phyloP scores from a whole-genome alignment of 2,113 vertebrate genomes.

The Motacilla tschutschensis region DNA sequence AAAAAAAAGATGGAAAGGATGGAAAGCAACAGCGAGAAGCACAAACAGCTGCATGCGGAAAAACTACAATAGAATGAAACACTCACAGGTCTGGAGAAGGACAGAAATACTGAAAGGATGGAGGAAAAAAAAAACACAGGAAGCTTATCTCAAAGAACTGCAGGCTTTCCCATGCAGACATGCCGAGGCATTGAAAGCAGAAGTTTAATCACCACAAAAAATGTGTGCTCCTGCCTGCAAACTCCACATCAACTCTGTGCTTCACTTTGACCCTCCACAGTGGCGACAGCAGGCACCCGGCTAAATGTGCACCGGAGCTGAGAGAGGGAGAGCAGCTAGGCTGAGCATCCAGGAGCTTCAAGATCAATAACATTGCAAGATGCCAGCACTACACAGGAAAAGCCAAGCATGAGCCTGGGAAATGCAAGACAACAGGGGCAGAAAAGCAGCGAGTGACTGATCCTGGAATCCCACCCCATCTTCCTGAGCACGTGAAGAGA shows the following conservation, averaged over 20 bases:
- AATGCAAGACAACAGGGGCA: neutral
- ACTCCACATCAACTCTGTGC: neutral
- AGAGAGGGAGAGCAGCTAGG: neutral
- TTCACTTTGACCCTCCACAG: neutral
- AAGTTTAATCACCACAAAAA: neutral
- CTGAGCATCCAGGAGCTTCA: neutral
- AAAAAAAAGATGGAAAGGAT: neutral
- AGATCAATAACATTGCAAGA: neutral
- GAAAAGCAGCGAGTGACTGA: neutral
- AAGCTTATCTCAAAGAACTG: neutral
- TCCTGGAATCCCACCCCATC: neutral
- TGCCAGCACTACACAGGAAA: neutral
- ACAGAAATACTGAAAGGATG: neutral
- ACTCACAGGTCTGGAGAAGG: neutral
- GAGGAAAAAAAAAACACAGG: neutral
- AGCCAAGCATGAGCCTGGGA: neutral
- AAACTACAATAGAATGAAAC: neutral
- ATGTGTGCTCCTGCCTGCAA: neutral
- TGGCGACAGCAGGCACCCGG: neutral
- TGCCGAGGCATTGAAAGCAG: neutral
- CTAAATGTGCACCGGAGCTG: fast-evolving
- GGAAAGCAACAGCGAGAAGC: neutral
- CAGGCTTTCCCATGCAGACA: neutral
- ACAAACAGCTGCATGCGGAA: neutral
- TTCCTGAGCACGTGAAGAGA: neutral